Conservation (phyloP, 2,888 invertebrate genomes). For the Sinohyriopsis cumingii region DNA sequence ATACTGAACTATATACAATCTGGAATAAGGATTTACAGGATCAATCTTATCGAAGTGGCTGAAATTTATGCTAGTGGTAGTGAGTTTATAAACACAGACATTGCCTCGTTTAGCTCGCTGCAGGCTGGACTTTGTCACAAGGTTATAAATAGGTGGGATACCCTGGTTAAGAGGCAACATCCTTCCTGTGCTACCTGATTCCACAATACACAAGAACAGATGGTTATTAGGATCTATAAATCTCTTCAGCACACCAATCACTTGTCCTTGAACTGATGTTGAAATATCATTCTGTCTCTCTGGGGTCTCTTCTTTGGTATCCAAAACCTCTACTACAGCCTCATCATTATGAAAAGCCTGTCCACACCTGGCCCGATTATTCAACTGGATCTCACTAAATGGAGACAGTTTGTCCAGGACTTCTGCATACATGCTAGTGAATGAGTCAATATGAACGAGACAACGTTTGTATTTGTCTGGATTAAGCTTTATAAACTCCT, state of each 20-base stretch:
- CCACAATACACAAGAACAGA: conserved; percentile 62
- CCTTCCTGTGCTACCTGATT: conserved; percentile 53
- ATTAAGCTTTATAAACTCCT: conserved; percentile 36
- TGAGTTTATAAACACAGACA: conserved; percentile 52
- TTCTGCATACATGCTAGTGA: conserved; percentile 35
- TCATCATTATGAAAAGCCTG: conserved; percentile 60
- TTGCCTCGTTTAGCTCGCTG: conserved; percentile 43
- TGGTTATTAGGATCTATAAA: conserved; percentile 47
- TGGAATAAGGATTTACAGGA: conserved; percentile 35
- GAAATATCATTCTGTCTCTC: conserved; percentile 12
- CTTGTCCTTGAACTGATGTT: conserved; percentile 40
- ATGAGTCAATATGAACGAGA: conserved; percentile 39
- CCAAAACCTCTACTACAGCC: conserved; percentile 60
- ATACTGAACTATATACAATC: conserved; percentile 63
- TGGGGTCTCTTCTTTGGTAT: conserved; percentile 20
- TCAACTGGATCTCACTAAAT: conserved; percentile 33
- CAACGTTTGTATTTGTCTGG: conserved; percentile 55
- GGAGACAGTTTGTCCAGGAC: conserved; percentile 25
- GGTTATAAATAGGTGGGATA: conserved; percentile 56
- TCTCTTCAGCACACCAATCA: conserved; percentile 59
- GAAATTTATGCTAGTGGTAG: conserved; percentile 46
- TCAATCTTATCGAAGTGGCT: conserved; percentile 57
- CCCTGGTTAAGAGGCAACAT: conserved; percentile 60
- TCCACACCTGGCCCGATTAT: conserved; percentile 48
- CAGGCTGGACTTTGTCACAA: conserved; percentile 37